Evolutionary conservation across 2,113 vertebrate genomes (phyloP).

Genomic region (Pelodiscus sinensis): DNA sequence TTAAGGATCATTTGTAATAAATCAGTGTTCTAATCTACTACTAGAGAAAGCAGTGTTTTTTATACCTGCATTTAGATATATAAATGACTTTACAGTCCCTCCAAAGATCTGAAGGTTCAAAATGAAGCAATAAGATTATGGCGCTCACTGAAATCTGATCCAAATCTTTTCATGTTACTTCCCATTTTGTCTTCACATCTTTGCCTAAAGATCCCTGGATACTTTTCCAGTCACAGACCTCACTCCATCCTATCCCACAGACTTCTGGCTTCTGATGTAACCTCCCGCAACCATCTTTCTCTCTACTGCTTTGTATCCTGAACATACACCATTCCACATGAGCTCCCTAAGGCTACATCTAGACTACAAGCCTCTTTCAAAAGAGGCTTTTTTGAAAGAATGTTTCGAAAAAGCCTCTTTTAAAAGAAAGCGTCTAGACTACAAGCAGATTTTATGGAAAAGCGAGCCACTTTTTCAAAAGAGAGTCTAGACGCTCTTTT

Average conservation of each 20-base stretch:
- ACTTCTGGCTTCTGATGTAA: slow-evolving; percentile 3
- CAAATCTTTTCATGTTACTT: not conserved
- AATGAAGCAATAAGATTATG: not conserved
- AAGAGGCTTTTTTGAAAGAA: too few species aligned
- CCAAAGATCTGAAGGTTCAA: not conserved
- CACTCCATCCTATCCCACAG: not conserved
- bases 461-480: too few species aligned
- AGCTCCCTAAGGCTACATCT: not conserved
- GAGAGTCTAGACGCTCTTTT: too few species aligned
- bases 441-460: too few species aligned
- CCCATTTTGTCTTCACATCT: not conserved
- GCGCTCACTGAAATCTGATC: not conserved
- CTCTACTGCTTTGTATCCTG: not conserved
- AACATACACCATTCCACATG: not conserved
- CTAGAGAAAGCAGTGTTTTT: slow-evolving; percentile 5
- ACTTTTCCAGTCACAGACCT: not conserved
- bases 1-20: slow-evolving; percentile 44
- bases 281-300: not conserved
- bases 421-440: too few species aligned
- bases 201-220: not conserved
- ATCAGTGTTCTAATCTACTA: slow-evolving; percentile 31
- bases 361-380: too few species aligned
- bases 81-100: slow-evolving; percentile 22
- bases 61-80: slow-evolving; percentile 28
- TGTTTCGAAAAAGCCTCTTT: too few species aligned